Base-by-base conservation (phyloP, 2,797 vertebrate genomes). In the Labroides dimidiatus region DNA sequence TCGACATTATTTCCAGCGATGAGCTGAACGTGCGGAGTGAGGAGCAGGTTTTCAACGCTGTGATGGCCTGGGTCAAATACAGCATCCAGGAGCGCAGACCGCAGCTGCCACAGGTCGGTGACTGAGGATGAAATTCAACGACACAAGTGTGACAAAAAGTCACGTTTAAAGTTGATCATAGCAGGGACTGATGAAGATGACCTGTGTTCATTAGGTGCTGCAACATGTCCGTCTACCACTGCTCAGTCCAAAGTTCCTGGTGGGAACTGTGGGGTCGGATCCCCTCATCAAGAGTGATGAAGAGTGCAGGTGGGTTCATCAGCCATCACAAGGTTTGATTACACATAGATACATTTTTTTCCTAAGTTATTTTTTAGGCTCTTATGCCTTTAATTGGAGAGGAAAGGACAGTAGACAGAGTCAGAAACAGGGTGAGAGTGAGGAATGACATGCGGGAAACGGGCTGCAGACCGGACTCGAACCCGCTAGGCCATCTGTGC, bases 1-100 rank as follows among this genome's bases (percentile, higher is more conserved):
- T 99, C 54, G 98, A 99, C 89, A 99, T 99, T 4, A 99, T 99
- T 85, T 99, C 98, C 75, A 99, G 98, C n/a, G 98, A 99, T 5
- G 98, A 99, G 93, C 91, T 99, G 17, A 99, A 99, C 0, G 98
- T 99, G 56, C 96, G 97, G 49, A 99, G 98, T 0, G 98, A 99
- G 68, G 98, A 99, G 87, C 98, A 99, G 87, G 98, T 99, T 64
- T 99, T 99, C 90, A 99, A 96, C 0, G 98, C 98, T 0, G 97
- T 99, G 68, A 99, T 99, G 97, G 97, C 98, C 44, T 99, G 98
- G 98, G 97, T 99, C 57, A 99, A 99, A 72, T 99, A 99, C 92
- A 99, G 98, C 90, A 99, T 99, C 89, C 98, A 99, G 85, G 97
- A 99, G 50, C 95, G 98, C 44, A 93, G 98, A 33, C 97, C 96